Evolutionary conservation across 2,797 vertebrate species (phyloP).

Genomic region (Notolabrus celidotus): DNA sequence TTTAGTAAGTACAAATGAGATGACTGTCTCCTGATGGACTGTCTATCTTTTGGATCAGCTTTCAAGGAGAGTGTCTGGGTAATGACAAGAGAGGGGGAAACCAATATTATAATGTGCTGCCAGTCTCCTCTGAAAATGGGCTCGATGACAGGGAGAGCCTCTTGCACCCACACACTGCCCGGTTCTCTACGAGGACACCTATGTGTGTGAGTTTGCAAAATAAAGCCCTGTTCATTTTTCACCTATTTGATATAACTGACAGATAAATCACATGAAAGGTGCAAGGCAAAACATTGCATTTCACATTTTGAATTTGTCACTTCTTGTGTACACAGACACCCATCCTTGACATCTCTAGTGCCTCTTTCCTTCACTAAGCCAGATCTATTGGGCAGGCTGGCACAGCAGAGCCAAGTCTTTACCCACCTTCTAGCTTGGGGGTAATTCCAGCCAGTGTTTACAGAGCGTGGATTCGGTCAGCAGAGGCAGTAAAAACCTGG

Average conservation of each 20-base stretch:
- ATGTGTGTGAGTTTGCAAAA: slow-evolving; percentile 70
- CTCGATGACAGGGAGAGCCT: slow-evolving; percentile 82
- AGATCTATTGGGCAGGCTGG: slow-evolving; percentile 36
- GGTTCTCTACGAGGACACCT: slow-evolving; percentile 68
- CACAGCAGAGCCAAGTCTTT: slow-evolving; percentile 46
- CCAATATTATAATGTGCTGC: slow-evolving; percentile 89
- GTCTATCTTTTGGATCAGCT: slow-evolving; percentile 91
- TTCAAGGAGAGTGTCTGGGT: slow-evolving; percentile 87
- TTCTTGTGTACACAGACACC: slow-evolving; percentile 1
- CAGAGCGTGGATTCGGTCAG: slow-evolving; percentile 54
- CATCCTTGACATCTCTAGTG: slow-evolving; percentile 24
- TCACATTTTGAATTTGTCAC: slow-evolving; percentile 21
- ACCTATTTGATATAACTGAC: slow-evolving; percentile 70
- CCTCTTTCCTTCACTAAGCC: slow-evolving; percentile 2
- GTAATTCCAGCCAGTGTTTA: slow-evolving; percentile 56
- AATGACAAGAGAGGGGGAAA: slow-evolving; percentile 86
- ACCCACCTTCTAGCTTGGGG: slow-evolving; percentile 43
- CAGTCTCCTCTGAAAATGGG: slow-evolving; percentile 77
- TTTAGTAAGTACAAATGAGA: slow-evolving; percentile 90
- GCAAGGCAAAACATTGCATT: slow-evolving; percentile 28
- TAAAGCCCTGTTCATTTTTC: slow-evolving; percentile 70
- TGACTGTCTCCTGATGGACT: slow-evolving; percentile 88
- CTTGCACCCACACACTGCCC: slow-evolving; percentile 68
- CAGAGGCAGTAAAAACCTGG: slow-evolving; percentile 60
- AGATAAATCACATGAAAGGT: slow-evolving; percentile 51